Base-by-base conservation (phyloP, 2,113 vertebrate species). In the Vulpes ferrilata region DNA sequence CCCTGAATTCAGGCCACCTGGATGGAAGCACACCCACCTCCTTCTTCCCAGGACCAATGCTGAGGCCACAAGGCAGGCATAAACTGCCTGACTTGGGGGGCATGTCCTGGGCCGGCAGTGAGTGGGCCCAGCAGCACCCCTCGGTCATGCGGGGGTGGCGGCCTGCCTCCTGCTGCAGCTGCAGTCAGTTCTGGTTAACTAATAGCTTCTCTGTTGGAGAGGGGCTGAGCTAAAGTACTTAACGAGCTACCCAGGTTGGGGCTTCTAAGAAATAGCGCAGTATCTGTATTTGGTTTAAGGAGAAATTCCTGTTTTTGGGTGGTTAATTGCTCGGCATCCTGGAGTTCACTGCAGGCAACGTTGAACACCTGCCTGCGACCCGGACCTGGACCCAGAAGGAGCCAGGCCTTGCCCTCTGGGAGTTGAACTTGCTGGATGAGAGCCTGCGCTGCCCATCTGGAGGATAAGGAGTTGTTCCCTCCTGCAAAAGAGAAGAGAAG, bases 341-440 rank as follows among this genome's bases (percentile, higher is more conserved):
- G 19, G 55, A 35, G 8, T 93, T 88, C 32, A 67, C 11, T 11
- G 51, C 22, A 73, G 38, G 81, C 73, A 57, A 69, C 88, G 88
- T 97, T 89, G 67, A 91, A 94, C 74, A 93, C 35, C 93, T 93
- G 79, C 43, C 62, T 93, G 48, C 7, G 83, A 96, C 62, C n/a
- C 10, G 11, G 87, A 74, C 87, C 90, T 51, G 9, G 86, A 96
- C 69, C 35, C 4, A 16, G 88, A 78, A 90, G 78, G 65, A 81
- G 60, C 65, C 32, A 19, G 59, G 38, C 22, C 65, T 86, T 74
- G 88, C 79, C 96, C 86, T 80, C 62, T 79, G 91, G 91, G 82
- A 91, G 32, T 48, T 84, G 89, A 96, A 87, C 88, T 81, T 87
- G 5, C 11, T 1, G 8, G 60, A 48, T 30, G 57, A 74, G 80